Percentiles rank a stretch among this genome's conserved stretches.
Evolutionary conservation across 2,797 vertebrate genomes (phyloP).

Genomic region (Euthynnus affinis): DNA sequence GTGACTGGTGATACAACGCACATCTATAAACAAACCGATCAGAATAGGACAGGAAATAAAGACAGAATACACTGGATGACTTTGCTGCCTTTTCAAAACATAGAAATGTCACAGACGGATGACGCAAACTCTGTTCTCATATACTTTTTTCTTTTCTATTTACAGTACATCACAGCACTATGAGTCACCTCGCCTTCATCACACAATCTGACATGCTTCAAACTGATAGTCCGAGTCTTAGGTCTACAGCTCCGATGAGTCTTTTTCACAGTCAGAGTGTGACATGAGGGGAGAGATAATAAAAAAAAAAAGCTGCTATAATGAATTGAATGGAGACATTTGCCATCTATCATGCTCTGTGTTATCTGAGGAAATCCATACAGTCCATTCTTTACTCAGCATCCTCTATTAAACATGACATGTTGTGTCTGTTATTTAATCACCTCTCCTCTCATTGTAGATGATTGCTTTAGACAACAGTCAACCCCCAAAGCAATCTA

Average conservation of each 20-base stretch:
- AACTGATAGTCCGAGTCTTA: neutral
- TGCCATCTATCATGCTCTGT: neutral
- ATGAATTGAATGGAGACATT: neutral
- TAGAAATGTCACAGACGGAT: no score
- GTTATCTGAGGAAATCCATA: neutral
- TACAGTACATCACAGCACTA: neutral
- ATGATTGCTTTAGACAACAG: slow-evolving; percentile 40
- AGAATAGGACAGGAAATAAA: neutral
- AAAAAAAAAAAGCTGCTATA: no score
- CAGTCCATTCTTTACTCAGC: slow-evolving; percentile 14
- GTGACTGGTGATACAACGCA: no score
- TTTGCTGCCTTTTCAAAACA: no score
- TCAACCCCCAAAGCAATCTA: slow-evolving; percentile 18
- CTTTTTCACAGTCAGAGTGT: no score
- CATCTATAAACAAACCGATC: no score
- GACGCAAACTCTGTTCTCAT: neutral
- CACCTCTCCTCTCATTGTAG: slow-evolving; percentile 5
- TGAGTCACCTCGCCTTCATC: neutral
- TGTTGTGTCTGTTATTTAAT: slow-evolving; percentile 29
- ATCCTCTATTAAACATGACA: slow-evolving; percentile 44
- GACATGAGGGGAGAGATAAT: no score
- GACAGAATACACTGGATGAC: no score
- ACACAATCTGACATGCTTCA: neutral
- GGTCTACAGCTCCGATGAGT: neutral
- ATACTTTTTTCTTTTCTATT: neutral